Evolutionary conservation across 2,888 invertebrate species (phyloP).

Genomic region (Mallateleia sp.): DNA sequence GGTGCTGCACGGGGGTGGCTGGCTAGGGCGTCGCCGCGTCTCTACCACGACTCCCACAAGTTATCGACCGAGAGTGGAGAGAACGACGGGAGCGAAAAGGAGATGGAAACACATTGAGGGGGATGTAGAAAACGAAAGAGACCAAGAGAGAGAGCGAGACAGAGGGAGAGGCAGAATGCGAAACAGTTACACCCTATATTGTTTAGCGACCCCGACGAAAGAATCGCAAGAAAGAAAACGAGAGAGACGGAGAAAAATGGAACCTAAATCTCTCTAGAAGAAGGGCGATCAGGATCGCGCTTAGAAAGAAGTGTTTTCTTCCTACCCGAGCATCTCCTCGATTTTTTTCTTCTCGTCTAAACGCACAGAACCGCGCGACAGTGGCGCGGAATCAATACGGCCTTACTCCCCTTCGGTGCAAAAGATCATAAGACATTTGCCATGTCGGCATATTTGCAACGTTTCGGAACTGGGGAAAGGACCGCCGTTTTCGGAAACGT

Average conservation of each 20-base stretch:
- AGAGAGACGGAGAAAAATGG: slow-evolving; percentile 23
- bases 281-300: background rate
- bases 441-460: slow-evolving; percentile 53
- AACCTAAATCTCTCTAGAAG: slow-evolving; percentile 20
- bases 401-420: slow-evolving; percentile 22
- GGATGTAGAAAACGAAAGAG: slow-evolving; percentile 71
- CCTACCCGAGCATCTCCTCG: background rate
- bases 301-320: background rate
- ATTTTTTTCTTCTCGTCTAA: slow-evolving; percentile 37
- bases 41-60: slow-evolving; percentile 88
- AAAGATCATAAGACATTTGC: slow-evolving; percentile 54
- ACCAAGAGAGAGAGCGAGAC: slow-evolving; percentile 54
- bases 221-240: slow-evolving; percentile 29
- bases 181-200: slow-evolving; percentile 81
- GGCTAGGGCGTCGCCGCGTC: slow-evolving; percentile 89
- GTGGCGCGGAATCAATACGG: slow-evolving; percentile 63
- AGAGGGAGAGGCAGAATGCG: slow-evolving; percentile 62
- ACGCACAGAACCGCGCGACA: slow-evolving; percentile 52
- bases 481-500: slow-evolving; percentile 15
- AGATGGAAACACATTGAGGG: slow-evolving; percentile 71
- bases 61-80: slow-evolving; percentile 88
- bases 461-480: slow-evolving; percentile 26
- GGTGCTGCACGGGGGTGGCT: slow-evolving; percentile 85
- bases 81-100: slow-evolving; percentile 72
- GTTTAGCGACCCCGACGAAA: slow-evolving; percentile 63